These are phyloP conservation scores for Thereva unica DNA, from an alignment of 2,888 invertebrate genomes.

Conservation along the genomic window DNA sequence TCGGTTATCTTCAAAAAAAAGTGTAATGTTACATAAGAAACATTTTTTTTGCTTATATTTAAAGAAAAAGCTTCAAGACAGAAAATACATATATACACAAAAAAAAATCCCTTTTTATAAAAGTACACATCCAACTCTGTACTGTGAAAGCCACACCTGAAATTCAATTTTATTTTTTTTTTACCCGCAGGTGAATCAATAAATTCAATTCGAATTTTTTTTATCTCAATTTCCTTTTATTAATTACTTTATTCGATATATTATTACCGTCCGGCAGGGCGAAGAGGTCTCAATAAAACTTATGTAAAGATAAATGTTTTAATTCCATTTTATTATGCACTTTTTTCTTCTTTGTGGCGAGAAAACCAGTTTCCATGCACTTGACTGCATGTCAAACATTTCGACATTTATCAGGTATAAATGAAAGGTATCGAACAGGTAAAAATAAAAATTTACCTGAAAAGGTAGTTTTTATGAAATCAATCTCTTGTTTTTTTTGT, in stretches of 20 bases:
- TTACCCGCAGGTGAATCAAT: no score
- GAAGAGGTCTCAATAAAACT: no score
- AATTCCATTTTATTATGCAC: slow-evolving; percentile 7
- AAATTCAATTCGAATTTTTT: neutral
- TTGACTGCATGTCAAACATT: neutral
- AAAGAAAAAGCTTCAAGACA: no score
- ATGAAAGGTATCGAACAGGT: neutral
- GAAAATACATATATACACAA: no score
- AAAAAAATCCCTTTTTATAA: no score
- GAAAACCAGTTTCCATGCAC: neutral
- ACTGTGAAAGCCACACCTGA: no score
- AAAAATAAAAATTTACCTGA: neutral
- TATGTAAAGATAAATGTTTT: neutral
- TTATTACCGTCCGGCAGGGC: no score
- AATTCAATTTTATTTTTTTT: no score
- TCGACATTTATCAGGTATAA: neutral
- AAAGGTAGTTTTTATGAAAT: neutral
- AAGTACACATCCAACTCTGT: no score
- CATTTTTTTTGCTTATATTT: no score
- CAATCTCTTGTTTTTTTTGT: neutral
- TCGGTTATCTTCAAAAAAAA: no score
- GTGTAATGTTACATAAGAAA: no score
- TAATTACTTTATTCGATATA: neutral
- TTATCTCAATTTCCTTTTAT: neutral
- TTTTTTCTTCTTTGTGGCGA: slow-evolving; percentile 4